Conservation (phyloP, 2,113 vertebrate species). For the Atractosteus spatula region DNA sequence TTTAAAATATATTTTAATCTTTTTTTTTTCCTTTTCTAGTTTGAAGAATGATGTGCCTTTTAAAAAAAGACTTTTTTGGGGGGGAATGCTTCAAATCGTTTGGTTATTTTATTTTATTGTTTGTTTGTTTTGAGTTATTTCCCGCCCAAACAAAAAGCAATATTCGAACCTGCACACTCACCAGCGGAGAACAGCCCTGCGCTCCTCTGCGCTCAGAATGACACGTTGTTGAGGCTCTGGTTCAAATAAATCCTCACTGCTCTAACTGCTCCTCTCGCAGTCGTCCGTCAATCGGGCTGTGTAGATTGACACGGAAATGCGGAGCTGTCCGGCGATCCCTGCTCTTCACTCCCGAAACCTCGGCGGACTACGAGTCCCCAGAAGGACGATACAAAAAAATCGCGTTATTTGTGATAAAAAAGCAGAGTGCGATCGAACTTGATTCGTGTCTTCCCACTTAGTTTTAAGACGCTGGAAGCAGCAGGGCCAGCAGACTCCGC, state of each 20-base stretch:
- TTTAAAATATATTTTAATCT: slow-evolving; percentile 18
- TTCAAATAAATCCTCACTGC: background rate
- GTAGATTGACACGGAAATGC: no score
- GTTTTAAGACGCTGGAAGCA: no score
- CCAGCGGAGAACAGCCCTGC: no score
- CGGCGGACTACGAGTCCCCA: no score
- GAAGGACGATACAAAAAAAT: no score
- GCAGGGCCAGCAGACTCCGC: no score
- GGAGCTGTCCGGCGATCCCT: no score
- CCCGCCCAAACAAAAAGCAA: background rate
- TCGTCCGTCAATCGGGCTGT: background rate
- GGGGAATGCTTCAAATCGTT: background rate
- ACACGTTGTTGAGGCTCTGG: background rate
- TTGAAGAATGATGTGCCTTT: slow-evolving; percentile 22
- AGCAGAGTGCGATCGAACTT: no score
- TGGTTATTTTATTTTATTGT: slow-evolving; percentile 7
- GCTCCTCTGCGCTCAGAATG: background rate
- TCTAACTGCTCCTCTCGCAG: background rate
- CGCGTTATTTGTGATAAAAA: no score
- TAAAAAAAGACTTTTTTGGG: slow-evolving; percentile 17
- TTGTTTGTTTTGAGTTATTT: slow-evolving; percentile 2
- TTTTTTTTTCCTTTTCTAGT: slow-evolving; percentile 21
- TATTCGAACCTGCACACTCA: no score
- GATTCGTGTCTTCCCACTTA: no score
- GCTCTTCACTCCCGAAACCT: no score